Evolutionary conservation across 2,888 invertebrate genomes (phyloP), one percentile per base, ranked within the genome.

Genomic region (Mimachlamys varia): DNA sequence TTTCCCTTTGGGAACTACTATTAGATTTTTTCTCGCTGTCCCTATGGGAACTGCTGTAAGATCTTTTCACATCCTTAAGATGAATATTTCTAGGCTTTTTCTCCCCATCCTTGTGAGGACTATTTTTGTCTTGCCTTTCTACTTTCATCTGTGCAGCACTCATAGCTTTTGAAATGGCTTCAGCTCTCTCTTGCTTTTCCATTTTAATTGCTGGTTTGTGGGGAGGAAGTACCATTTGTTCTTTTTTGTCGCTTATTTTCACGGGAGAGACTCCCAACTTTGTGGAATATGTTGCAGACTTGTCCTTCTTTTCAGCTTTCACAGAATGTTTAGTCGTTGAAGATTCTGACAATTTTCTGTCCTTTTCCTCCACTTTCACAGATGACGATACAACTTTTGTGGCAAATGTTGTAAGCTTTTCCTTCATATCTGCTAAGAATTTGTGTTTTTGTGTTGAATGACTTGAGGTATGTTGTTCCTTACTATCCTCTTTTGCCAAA

Each of bases 141-240:
- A 76, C 76, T 76, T 76, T 76, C 76, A 76, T 33, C 7, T 76
- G 76, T 76, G 33, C 76, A 76, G 76, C 76, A 76, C 76, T 76
- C 76, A 76, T 76, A 0, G 76, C 76, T 76, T 76, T 76, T 27
- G 76, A 76, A 33, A 76, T 76, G 1, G 76, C 76, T 12, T 76
- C 76, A 4, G 76, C 76, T 76, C 76, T 76, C 13, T 76, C 76
- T 76, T 76, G 76, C 33, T 76, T 76, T 76, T 76, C 76, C 76
- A 76, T 33, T 15, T 76, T 76, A 33, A 76, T 33, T 76, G 76
- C 12, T 76, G 76, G 33, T 22, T 76, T 76, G 76, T 76, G 76
- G 0, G 33, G 27, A 76, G 0, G 76, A 76, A 12, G 27, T 76
- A 15, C 13, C 0, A 76, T 33, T 33, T 27, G 76, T 12, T 76